phyloP scores from a whole-genome alignment of 2,888 invertebrate genomes.

The Phengaris arion region DNA sequence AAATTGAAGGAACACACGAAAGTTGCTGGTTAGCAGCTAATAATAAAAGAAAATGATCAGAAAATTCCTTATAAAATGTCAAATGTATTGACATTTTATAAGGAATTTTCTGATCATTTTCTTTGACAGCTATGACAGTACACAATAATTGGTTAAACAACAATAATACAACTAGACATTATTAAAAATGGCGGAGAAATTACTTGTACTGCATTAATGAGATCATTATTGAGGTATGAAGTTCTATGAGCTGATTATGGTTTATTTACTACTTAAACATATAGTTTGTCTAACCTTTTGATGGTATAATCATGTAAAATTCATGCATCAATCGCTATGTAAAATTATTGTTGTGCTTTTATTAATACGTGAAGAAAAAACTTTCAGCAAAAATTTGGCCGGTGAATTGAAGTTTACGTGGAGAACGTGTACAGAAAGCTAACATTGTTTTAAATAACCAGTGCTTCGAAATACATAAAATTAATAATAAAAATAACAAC shows the following conservation, averaged over 20 bases:
- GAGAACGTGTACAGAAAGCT: no score
- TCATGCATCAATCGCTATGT: background rate
- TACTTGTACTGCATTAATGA: slow-evolving; percentile 41
- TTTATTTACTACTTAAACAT: slow-evolving; percentile 1
- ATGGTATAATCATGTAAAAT: background rate
- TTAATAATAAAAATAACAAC: no score
- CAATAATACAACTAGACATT: background rate
- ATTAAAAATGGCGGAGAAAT: slow-evolving; percentile 10
- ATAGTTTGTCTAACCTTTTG: slow-evolving; percentile 16
- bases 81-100: no score
- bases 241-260: background rate
- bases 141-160: background rate
- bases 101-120: no score
- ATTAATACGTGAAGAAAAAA: no score
- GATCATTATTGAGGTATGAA: slow-evolving; percentile 42
- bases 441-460: no score
- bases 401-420: no score
- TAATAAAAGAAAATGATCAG: background rate
- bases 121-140: background rate
- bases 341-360: no score
- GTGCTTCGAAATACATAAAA: no score
- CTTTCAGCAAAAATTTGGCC: no score
- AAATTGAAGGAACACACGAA: no score
- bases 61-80: background rate
- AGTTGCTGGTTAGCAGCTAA: no score